Evolutionary conservation across 2,888 invertebrate species (phyloP).

Genomic region (Hybos culiciformis): DNA sequence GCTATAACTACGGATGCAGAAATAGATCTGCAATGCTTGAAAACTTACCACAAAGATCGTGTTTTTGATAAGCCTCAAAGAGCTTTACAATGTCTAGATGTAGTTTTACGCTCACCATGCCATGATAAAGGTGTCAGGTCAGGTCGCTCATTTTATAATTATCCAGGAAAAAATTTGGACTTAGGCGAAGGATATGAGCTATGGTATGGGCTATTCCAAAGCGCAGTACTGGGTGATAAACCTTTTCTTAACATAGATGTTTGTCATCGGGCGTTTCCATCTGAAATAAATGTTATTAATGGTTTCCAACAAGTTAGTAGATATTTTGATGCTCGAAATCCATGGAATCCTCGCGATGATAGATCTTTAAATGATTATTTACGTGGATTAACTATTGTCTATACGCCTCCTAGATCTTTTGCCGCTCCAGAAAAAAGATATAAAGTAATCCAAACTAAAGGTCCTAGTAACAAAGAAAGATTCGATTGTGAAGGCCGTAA

Average conservation of each 20-base stretch:
- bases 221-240: constrained; percentile 76
- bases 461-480: constrained; percentile 25
- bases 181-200: constrained; percentile 75
- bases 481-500: constrained; percentile 27
- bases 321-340: not conserved
- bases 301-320: not conserved
- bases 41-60: constrained; percentile 22
- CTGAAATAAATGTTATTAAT: constrained; percentile 33
- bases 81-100: constrained; percentile 47
- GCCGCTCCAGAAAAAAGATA: constrained; percentile 18
- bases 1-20: constrained; percentile 21
- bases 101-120: constrained; percentile 45
- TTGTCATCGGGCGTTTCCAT: constrained; percentile 67
- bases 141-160: constrained; percentile 61
- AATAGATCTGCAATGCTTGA: not conserved
- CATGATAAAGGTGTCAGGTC: constrained; percentile 21
- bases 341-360: constrained; percentile 2
- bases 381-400: constrained; percentile 23
- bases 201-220: constrained; percentile 89
- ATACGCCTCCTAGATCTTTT: constrained; percentile 24
- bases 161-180: constrained; percentile 29
- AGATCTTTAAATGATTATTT: constrained; percentile 16
- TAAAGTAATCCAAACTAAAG: constrained; percentile 20
- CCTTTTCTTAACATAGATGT: constrained; percentile 87
- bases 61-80: constrained; percentile 33